phyloP scores from a whole-genome alignment of 1,140 invertebrate species.

The Venturia canescens region DNA sequence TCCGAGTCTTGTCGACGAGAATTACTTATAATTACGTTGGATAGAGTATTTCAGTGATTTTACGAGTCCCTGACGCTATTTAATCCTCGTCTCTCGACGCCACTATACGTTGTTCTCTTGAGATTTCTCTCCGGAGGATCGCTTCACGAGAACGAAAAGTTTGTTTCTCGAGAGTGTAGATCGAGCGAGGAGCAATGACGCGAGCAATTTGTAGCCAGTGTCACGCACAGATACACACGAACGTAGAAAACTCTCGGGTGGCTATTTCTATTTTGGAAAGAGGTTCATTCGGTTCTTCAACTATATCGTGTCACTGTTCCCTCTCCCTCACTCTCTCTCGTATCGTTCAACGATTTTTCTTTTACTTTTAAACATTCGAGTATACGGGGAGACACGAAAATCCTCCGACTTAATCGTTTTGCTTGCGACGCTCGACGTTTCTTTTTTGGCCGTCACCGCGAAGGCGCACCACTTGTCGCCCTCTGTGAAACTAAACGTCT shows the following conservation, averaged over 20 bases:
- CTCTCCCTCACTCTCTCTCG: conserved; percentile 35
- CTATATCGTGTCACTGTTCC: conserved; percentile 52
- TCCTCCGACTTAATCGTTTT: conserved; percentile 6
- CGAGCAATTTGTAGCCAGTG: conserved; percentile 76
- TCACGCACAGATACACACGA: conserved; percentile 58
- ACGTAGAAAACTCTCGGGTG: conserved; percentile 35
- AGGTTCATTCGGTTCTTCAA: conserved; percentile 28
- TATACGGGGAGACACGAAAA: background rate
- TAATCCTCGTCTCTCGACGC: conserved; percentile 4
- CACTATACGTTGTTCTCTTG: conserved; percentile 52
- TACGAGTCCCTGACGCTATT: background rate
- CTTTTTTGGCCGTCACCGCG: conserved; percentile 38
- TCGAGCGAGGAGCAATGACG: conserved; percentile 69
- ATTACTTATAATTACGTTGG: conserved; percentile 45
- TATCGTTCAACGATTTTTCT: conserved; percentile 47
- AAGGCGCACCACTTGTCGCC: conserved; percentile 42
- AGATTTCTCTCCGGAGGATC: conserved; percentile 41
- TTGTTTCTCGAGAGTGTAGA: conserved; percentile 51
- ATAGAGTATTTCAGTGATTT: conserved; percentile 7
- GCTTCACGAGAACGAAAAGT: conserved; percentile 47
- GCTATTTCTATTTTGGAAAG: conserved; percentile 75
- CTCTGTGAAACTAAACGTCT: conserved; percentile 4
- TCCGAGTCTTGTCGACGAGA: conserved; percentile 38
- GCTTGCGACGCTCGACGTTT: background rate
- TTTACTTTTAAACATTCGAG: conserved; percentile 22